A percentile compares a stretch with the other conserved stretches of the same genome.
Evolutionary conservation across 2,113 vertebrate genomes (phyloP).

Genomic region (Leuciscus idus): DNA sequence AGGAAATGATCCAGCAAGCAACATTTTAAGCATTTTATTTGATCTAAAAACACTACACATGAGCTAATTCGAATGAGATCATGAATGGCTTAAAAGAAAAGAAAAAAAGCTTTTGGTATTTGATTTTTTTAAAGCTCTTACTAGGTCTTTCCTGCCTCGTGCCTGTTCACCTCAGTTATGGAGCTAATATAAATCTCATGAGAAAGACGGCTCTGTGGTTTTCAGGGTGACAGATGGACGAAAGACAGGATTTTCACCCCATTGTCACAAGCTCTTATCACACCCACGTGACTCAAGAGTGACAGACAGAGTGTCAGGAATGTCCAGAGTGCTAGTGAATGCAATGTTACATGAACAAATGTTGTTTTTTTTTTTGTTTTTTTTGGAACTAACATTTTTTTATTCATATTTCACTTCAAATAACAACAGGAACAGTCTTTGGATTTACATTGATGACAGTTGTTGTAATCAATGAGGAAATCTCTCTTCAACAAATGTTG

Average conservation of each 20-base stretch:
- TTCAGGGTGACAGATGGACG: background rate
- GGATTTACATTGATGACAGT: background rate
- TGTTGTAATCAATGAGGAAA: background rate
- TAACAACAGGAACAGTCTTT: background rate
- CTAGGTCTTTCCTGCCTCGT: background rate
- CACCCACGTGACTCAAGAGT: slow-evolving; percentile 10
- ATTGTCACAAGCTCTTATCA: background rate
- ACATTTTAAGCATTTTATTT: background rate
- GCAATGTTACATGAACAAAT: background rate
- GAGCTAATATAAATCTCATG: background rate
- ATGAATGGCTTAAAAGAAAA: too few relatives aligned
- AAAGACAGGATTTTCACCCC: background rate
- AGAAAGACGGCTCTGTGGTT: background rate
- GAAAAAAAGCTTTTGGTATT: too few relatives aligned
- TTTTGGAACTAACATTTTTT: background rate
- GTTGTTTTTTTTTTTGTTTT: background rate
- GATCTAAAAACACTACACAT: background rate
- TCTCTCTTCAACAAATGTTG: background rate
- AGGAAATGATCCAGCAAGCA: background rate
- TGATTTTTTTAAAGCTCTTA: background rate
- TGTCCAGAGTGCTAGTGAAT: background rate
- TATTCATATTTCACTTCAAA: background rate
- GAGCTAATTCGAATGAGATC: too few relatives aligned
- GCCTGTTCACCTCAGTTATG: slow-evolving; percentile 5
- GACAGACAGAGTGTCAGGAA: slow-evolving; percentile 7